These are phyloP conservation scores for Scelioninae gen. 1 DNA, from an alignment of 2,888 invertebrate genomes.

Conservation along the genomic window DNA sequence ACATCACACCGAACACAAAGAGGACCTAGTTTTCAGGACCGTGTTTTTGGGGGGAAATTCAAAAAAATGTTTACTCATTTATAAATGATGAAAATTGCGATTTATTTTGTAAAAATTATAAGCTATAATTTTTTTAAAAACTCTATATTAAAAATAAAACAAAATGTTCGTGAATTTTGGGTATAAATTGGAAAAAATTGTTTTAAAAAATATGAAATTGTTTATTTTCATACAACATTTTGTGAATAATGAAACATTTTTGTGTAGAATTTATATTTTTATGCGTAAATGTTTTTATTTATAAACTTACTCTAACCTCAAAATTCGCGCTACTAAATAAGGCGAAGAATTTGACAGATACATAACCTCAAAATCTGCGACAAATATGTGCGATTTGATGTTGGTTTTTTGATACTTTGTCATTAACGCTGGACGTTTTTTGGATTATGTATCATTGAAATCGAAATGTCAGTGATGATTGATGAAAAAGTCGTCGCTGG, in stretches of 20 bases:
- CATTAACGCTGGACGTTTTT: neutral
- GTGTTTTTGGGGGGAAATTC: neutral
- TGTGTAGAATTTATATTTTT: neutral
- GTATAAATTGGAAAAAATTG: neutral
- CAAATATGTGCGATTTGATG: neutral
- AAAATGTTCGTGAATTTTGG: too few species aligned
- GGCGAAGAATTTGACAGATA: conserved; percentile 14
- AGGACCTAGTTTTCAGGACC: neutral
- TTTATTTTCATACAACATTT: neutral
- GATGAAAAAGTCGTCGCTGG: conserved; percentile 83
- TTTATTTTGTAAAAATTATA: neutral
- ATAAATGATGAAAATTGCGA: neutral
- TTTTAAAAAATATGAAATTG: neutral
- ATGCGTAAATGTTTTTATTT: neutral
- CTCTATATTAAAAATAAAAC: neutral
- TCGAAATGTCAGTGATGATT: conserved; percentile 81
- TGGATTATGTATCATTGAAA: conserved; percentile 18
- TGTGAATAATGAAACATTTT: neutral
- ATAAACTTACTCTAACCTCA: neutral
- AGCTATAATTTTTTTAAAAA: neutral
- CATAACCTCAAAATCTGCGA: conserved; percentile 34
- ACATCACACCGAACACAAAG: conserved; percentile 53
- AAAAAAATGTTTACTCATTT: neutral
- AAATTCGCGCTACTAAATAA: neutral
- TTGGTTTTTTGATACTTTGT: neutral